Evolutionary conservation across 2,113 vertebrate genomes (phyloP).

Genomic region (Penelope pileata): DNA sequence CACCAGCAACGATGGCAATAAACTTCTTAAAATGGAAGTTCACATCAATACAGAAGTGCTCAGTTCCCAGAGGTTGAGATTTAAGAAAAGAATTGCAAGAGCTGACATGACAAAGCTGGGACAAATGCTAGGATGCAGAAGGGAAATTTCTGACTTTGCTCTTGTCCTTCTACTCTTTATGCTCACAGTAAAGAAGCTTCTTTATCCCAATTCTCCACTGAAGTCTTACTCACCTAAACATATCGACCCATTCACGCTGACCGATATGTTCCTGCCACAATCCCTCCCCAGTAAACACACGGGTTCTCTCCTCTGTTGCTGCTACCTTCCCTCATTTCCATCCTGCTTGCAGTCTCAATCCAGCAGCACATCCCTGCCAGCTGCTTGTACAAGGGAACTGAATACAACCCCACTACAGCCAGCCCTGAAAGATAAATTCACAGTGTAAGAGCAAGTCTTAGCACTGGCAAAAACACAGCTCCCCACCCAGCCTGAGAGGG

Average conservation of each 20-base stretch:
- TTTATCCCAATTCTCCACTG: background rate
- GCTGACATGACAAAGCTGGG: background rate
- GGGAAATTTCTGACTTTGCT: background rate
- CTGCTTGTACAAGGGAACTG: background rate
- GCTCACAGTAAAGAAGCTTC: background rate
- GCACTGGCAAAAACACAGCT: background rate
- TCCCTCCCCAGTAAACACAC: background rate
- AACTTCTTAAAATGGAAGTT: conserved; percentile 23
- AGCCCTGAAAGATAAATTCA: background rate
- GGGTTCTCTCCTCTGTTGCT: background rate
- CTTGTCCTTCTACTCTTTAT: background rate
- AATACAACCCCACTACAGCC: background rate
- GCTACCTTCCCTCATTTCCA: background rate
- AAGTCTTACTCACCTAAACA: background rate
- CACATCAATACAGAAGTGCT: conserved; percentile 7
- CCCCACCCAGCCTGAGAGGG: background rate
- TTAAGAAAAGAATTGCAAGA: conserved; percentile 17
- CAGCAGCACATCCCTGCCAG: background rate
- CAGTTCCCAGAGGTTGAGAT: conserved; percentile 20
- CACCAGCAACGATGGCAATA: too few relatives aligned
- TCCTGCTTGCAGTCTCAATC: background rate
- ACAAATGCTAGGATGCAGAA: background rate
- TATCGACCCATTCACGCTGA: background rate
- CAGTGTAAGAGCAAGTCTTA: background rate
- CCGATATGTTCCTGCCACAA: background rate